Evolutionary conservation across 2,888 invertebrate species (phyloP).

Genomic region (Ochropacha duplaris): DNA sequence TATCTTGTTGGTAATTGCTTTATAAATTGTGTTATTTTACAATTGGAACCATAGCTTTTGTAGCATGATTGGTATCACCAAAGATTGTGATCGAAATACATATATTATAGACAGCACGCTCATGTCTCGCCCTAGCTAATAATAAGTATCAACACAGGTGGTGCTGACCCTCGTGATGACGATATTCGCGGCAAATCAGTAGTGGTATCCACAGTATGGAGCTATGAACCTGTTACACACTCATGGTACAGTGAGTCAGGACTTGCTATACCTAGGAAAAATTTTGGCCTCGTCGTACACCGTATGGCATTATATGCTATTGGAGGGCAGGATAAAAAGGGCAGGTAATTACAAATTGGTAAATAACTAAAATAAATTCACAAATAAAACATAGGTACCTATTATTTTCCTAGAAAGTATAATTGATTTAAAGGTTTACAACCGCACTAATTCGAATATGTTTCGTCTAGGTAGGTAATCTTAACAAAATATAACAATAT

Average conservation of each 20-base stretch:
- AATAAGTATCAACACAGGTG: slow-evolving; percentile 65
- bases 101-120: too few relatives aligned
- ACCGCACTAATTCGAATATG: too few relatives aligned
- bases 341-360: slow-evolving; percentile 57
- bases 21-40: not conserved
- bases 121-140: not conserved
- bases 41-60: not conserved
- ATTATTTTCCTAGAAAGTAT: too few relatives aligned
- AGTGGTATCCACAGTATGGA: slow-evolving; percentile 86
- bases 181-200: slow-evolving; percentile 80
- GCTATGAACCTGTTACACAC: slow-evolving; percentile 85
- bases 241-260: slow-evolving; percentile 86
- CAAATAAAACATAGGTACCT: too few relatives aligned
- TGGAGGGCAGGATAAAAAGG: slow-evolving; percentile 86
- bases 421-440: too few relatives aligned
- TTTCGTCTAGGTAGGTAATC: too few relatives aligned
- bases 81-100: too few relatives aligned
- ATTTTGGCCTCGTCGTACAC: slow-evolving; percentile 87
- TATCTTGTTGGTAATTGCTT: slow-evolving; percentile 84
- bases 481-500: too few relatives aligned
- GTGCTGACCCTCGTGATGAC: slow-evolving; percentile 85
- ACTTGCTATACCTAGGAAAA: slow-evolving; percentile 84
- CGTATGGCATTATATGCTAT: slow-evolving; percentile 87
- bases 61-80: too few relatives aligned
- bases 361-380: not conserved